A percentile compares a stretch with the other conserved stretches of the same genome.
These are phyloP conservation scores for Ancistrus triradiatus DNA, from an alignment of 2,113 vertebrate genomes.

Conservation along the genomic window DNA sequence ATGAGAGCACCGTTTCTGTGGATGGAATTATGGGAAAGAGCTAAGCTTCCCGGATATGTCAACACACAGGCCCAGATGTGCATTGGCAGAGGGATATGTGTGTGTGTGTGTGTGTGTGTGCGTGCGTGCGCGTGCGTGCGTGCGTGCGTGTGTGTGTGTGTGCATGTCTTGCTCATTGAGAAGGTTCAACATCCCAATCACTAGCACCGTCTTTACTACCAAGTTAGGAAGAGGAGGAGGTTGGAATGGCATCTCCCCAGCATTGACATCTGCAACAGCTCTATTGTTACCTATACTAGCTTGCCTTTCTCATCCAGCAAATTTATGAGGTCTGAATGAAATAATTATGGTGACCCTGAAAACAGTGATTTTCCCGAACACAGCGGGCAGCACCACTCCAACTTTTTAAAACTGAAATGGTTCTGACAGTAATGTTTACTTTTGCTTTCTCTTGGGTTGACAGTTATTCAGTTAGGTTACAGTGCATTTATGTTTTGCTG, in stretches of 20 bases:
- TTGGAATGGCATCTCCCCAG: conserved; percentile 31
- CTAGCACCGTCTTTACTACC: conserved; percentile 41
- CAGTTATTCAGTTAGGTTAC: conserved; percentile 21
- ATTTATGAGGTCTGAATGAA: conserved; percentile 40
- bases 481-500: conserved; percentile 10
- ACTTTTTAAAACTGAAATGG: conserved; percentile 21
- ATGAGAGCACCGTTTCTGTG: conserved; percentile 30
- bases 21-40: conserved; percentile 40
- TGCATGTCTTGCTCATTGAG: conserved; percentile 32
- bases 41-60: conserved; percentile 31
- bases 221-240: conserved; percentile 46
- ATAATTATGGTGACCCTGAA: conserved; percentile 38
- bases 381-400: conserved; percentile 31
- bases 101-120: conserved; percentile 20
- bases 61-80: conserved; percentile 42
- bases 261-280: conserved; percentile 39
- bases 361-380: conserved; percentile 41
- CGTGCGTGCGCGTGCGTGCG: conserved; percentile 19
- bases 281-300: conserved; percentile 5
- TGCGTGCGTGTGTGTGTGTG: conserved; percentile 21
- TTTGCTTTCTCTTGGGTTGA: conserved; percentile 11
- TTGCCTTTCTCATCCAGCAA: conserved; percentile 30
- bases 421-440: conserved; percentile 26
- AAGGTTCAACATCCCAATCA: conserved; percentile 19
- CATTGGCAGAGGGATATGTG: conserved; percentile 20